Conservation (phyloP, 2,888 invertebrate species). For the Polyommatus icarus region DNA sequence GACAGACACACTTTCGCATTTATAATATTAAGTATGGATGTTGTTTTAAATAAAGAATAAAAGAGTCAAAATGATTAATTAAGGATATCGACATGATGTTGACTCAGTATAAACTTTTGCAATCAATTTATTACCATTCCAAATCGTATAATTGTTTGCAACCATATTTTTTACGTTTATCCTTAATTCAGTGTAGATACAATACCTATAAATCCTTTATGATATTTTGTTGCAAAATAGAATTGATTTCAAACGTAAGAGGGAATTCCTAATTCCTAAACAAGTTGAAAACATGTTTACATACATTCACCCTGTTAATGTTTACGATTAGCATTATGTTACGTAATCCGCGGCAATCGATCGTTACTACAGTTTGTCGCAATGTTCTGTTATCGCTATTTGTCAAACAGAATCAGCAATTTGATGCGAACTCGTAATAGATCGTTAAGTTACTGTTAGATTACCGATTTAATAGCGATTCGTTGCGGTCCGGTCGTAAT, state of each 20-base stretch:
- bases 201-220: background rate
- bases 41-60: background rate
- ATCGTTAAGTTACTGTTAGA: conserved; percentile 19
- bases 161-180: background rate
- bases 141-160: background rate
- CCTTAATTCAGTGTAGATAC: background rate
- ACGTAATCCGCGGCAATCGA: background rate
- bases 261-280: background rate
- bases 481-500: conserved; percentile 1
- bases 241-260: background rate
- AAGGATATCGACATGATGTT: background rate
- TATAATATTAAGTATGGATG: no score
- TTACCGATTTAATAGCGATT: conserved; percentile 14
- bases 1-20: no score
- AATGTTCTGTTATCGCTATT: conserved; percentile 23
- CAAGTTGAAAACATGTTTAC: background rate
- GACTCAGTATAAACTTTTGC: background rate
- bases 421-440: conserved; percentile 17
- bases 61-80: background rate
- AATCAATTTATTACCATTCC: background rate
- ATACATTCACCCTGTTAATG: conserved; percentile 8
- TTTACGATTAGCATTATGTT: background rate
- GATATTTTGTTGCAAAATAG: background rate
- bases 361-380: conserved; percentile 17
- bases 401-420: conserved; percentile 21